Evolutionary conservation across 2,888 invertebrate genomes (phyloP).

Genomic region (Agrotis exclamationis): DNA sequence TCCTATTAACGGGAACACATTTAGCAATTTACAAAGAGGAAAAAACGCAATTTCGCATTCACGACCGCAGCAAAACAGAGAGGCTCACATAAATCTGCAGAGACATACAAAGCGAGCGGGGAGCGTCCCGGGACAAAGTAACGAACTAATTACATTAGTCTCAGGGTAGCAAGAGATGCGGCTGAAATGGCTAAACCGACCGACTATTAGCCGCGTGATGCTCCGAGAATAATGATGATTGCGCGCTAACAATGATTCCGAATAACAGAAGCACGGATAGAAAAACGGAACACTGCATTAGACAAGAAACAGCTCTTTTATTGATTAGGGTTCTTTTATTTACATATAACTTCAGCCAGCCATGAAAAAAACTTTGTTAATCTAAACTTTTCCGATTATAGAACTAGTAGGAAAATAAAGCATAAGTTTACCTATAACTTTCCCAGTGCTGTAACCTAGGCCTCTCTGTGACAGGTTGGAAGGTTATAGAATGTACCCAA

Average conservation of each 20-base stretch:
- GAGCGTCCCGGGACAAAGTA: slow-evolving; percentile 83
- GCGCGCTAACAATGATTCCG: slow-evolving; percentile 67
- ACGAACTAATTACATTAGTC: slow-evolving; percentile 90
- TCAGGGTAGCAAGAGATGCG: slow-evolving; percentile 77
- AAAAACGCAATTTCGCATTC: slow-evolving; percentile 79
- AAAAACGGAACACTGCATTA: slow-evolving; percentile 18
- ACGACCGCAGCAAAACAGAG: slow-evolving; percentile 79
- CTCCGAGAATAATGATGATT: slow-evolving; percentile 74
- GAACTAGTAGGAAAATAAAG: background rate
- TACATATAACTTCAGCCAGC: background rate
- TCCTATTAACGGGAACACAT: slow-evolving; percentile 72
- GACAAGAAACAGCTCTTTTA: slow-evolving; percentile 17
- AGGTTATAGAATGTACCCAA: background rate
- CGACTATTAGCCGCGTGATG: slow-evolving; percentile 77
- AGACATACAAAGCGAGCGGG: slow-evolving; percentile 79
- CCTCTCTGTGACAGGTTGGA: too few relatives aligned
- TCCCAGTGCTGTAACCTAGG: too few relatives aligned
- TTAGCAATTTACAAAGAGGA: slow-evolving; percentile 72
- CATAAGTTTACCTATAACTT: too few relatives aligned
- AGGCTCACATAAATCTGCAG: slow-evolving; percentile 83
- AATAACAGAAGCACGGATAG: slow-evolving; percentile 53
- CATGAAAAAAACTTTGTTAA: background rate
- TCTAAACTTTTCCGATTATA: background rate
- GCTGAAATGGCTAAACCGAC: slow-evolving; percentile 80
- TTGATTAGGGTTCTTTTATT: slow-evolving; percentile 12